Conservation (phyloP, 2,888 invertebrate species). For the Athalia circularis region DNA sequence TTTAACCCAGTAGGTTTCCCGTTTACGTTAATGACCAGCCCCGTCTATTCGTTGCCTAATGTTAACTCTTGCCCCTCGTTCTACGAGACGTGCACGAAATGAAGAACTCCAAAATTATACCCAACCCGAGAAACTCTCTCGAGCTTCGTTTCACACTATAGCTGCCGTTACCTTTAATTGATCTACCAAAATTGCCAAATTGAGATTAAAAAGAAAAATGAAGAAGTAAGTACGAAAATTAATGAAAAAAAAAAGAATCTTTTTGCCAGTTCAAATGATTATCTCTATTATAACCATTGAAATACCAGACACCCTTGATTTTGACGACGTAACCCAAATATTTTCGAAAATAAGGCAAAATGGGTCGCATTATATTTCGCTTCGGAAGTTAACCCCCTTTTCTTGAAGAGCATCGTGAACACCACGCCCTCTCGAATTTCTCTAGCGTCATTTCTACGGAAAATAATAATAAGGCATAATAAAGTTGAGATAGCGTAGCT, state of each 20-base stretch:
- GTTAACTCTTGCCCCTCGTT: conserved; percentile 46
- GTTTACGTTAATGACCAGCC: conserved; percentile 45
- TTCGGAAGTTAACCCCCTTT: background rate
- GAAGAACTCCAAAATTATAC: conserved; percentile 35
- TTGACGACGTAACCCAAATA: too few species aligned
- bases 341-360: background rate
- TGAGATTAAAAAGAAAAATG: background rate
- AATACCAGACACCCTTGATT: background rate
- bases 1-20: conserved; percentile 39
- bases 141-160: conserved; percentile 7
- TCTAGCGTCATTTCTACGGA: conserved; percentile 27
- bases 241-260: background rate
- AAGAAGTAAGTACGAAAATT: background rate
- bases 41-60: conserved; percentile 41
- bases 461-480: conserved; percentile 15
- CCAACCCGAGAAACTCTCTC: background rate
- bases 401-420: too few species aligned
- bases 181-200: background rate
- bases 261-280: background rate
- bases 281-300: background rate
- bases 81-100: conserved; percentile 39
- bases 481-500: background rate
- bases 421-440: background rate
- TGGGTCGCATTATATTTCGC: conserved; percentile 10
- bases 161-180: conserved; percentile 29